phyloP scores from a whole-genome alignment of 2,797 vertebrate species.

The Alosa sapidissima region DNA sequence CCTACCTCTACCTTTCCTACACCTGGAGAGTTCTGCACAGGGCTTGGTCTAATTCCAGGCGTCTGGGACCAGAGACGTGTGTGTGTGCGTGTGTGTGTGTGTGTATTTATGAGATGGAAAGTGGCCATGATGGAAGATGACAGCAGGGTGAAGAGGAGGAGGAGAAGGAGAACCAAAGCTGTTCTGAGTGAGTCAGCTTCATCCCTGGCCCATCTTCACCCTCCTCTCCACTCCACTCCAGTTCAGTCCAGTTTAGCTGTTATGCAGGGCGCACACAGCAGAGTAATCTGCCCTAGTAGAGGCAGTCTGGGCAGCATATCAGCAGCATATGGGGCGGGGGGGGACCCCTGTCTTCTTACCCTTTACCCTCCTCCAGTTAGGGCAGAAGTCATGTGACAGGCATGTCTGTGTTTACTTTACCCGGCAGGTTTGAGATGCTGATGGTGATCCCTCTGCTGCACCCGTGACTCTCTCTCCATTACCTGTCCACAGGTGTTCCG shows the following conservation, averaged over 20 bases:
- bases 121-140: background rate
- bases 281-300: background rate
- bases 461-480: background rate
- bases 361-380: background rate
- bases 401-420: background rate
- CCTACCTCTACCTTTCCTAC: too few relatives aligned
- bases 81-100: constrained; percentile 16
- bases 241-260: background rate
- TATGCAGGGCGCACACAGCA: background rate
- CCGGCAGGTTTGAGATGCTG: background rate
- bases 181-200: constrained; percentile 19
- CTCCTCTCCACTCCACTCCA: background rate
- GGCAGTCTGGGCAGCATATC: background rate
- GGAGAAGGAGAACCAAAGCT: background rate
- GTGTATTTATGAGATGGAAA: background rate
- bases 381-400: background rate
- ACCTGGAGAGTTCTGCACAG: too few relatives aligned
- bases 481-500: constrained; percentile 70
- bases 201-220: background rate
- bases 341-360: background rate
- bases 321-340: background rate
- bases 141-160: background rate
- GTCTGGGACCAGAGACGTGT: background rate
- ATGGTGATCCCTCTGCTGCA: background rate
- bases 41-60: background rate